These are phyloP conservation scores for Mus musculus DNA, from an alignment of 2,113 vertebrate species.

Conservation along the genomic window GRCm39 chr2:96303501-96304000, in stretches of 20 bases:
- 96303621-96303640: background rate
- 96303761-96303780: background rate
- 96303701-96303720: background rate
- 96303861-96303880: background rate
- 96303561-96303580: background rate
- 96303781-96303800: conserved; percentile 16
- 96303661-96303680: background rate
- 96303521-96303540: background rate
- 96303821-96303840: conserved; percentile 18
- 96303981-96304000: background rate
- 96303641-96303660: background rate
- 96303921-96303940: background rate
- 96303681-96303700: background rate
- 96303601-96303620: background rate
- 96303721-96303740: background rate
- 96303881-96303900: background rate
- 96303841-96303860: background rate
- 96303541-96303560: background rate
- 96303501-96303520: background rate
- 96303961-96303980: background rate
- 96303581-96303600: background rate
- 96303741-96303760: background rate
- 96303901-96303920: background rate
- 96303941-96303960: background rate
- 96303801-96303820: conserved; percentile 39